Percentiles rank a stretch among this genome's conserved stretches.
Evolutionary conservation across 1,140 invertebrate genomes (phyloP).

Genomic region (Globodera ellingtonae): DNA sequence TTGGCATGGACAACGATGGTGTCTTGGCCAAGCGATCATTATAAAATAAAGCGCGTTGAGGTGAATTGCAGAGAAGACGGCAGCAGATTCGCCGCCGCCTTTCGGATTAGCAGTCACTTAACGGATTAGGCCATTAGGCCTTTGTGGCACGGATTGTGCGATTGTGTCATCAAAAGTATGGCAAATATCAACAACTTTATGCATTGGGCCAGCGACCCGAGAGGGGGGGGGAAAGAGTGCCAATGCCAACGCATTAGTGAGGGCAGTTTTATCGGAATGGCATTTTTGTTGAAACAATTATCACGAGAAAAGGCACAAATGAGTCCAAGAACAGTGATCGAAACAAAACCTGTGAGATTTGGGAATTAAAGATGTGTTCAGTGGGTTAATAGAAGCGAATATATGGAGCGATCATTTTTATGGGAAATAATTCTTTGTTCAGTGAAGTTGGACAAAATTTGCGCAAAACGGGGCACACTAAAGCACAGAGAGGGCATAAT

Average conservation of each 20-base stretch:
- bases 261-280: too few species aligned
- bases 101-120: background rate
- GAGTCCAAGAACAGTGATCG: background rate
- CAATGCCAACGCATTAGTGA: background rate
- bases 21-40: background rate
- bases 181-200: slow-evolving; percentile 6
- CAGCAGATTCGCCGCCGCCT: background rate
- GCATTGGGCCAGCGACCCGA: background rate
- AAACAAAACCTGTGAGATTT: too few species aligned
- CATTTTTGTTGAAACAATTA: background rate
- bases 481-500: background rate
- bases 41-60: background rate
- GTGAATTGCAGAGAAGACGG: background rate
- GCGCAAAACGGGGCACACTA: background rate
- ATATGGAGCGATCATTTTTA: too few species aligned
- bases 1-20: background rate
- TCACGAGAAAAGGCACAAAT: background rate
- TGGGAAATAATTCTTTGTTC: too few species aligned
- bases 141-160: background rate
- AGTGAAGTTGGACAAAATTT: background rate
- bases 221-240: background rate
- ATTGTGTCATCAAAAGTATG: background rate
- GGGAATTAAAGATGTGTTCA: too few species aligned
- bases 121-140: background rate
- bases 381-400: too few species aligned